These are phyloP conservation scores for Bradypus variegatus DNA, from an alignment of 2,797 vertebrate species.

Conservation along the genomic window DNA sequence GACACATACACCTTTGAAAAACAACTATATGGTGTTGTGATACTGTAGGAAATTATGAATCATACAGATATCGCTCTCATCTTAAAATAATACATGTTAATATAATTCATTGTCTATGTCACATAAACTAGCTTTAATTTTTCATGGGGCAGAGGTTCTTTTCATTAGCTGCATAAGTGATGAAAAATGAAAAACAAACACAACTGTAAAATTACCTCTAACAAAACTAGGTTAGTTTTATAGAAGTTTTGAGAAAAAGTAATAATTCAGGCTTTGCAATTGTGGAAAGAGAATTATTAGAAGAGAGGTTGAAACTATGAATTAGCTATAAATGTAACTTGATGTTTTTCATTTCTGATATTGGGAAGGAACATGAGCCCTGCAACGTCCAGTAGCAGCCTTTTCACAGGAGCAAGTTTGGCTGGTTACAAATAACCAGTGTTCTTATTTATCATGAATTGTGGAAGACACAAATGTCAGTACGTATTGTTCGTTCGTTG, in stretches of 20 bases:
- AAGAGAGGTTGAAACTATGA: not conserved
- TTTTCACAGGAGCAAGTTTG: constrained; percentile 62
- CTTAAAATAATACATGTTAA: constrained; percentile 19
- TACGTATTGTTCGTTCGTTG: constrained; percentile 71
- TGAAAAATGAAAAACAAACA: not conserved
- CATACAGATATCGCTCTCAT: not conserved
- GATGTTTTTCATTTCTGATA: constrained; percentile 52
- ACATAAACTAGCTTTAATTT: not conserved
- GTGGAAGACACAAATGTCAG: constrained; percentile 77
- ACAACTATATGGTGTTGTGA: not conserved
- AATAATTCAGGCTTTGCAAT: not conserved
- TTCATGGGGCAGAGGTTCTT: not conserved
- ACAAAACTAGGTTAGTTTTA: not conserved
- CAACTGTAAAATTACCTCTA: not conserved
- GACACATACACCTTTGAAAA: not conserved
- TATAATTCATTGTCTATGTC: not conserved
- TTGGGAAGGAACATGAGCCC: constrained; percentile 50
- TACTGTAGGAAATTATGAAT: constrained; percentile 17
- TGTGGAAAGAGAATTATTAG: not conserved
- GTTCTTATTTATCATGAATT: constrained; percentile 69
- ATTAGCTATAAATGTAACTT: constrained; percentile 31
- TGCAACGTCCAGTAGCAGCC: constrained; percentile 56
- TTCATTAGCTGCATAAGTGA: not conserved
- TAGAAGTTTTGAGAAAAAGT: not conserved
- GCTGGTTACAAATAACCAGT: constrained; percentile 66